Evolutionary conservation across 2,113 vertebrate genomes (phyloP).

Genomic region (Nerophis lumbriciformis): DNA sequence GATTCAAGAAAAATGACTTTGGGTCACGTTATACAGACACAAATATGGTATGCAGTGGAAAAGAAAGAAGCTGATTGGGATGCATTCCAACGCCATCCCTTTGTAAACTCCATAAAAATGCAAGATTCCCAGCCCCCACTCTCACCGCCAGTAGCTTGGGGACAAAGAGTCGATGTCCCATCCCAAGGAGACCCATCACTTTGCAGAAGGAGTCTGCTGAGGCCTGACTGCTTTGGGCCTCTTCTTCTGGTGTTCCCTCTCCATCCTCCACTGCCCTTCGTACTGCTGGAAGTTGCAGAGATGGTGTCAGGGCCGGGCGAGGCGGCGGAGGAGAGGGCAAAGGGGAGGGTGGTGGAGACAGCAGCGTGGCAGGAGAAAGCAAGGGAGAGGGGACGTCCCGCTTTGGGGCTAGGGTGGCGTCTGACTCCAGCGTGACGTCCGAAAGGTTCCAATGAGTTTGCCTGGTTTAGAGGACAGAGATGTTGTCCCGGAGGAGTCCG

Average conservation of each 20-base stretch:
- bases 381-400: conserved; percentile 73
- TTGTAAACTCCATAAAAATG: neutral
- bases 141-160: conserved; percentile 98
- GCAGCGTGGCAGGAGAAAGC: conserved; percentile 65
- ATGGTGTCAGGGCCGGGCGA: conserved; percentile 46
- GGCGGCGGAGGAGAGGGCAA: conserved; percentile 41
- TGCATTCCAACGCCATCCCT: neutral
- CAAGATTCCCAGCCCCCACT: conserved; percentile 22
- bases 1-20: neutral
- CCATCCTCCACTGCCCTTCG: conserved; percentile 79
- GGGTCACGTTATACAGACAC: neutral
- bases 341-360: conserved; percentile 35
- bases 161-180: conserved; percentile 98
- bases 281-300: conserved; percentile 78
- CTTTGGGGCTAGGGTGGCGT: conserved; percentile 78
- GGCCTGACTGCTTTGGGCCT: conserved; percentile 72
- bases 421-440: conserved; percentile 64
- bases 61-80: neutral
- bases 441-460: conserved; percentile 17
- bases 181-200: conserved; percentile 92
- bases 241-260: conserved; percentile 72
- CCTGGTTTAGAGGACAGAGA: conserved; percentile 1
- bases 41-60: neutral
- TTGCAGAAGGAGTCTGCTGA: conserved; percentile 88
- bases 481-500: neutral